Conservation (phyloP, 2,113 vertebrate species). For the Neolamprologus brichardi region DNA sequence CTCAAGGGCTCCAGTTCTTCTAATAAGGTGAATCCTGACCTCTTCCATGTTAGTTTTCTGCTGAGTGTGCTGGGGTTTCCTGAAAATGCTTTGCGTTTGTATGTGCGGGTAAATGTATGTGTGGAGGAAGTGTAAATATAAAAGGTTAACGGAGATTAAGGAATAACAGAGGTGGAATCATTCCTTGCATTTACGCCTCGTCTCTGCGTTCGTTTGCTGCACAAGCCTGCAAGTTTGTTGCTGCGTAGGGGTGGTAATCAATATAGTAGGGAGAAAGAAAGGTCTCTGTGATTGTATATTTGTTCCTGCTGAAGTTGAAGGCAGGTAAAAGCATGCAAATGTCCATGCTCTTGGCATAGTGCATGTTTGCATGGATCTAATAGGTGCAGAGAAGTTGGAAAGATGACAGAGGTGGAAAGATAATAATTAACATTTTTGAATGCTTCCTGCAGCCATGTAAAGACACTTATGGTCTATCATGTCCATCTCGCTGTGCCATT, state of each 20-base stretch:
- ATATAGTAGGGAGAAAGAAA: not conserved
- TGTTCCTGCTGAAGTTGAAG: not conserved
- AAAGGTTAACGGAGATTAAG: not conserved
- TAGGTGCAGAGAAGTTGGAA: not conserved
- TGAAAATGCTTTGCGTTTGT: constrained; percentile 22
- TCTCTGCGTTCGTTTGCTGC: not conserved
- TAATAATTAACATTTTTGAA: not conserved
- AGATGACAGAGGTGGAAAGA: not conserved
- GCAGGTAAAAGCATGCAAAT: constrained; percentile 1
- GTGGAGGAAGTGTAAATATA: not conserved
- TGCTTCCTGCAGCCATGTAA: not conserved
- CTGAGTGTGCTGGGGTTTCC: not conserved
- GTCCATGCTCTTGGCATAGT: not conserved
- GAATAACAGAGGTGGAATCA: not conserved
- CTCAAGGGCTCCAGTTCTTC: constrained; percentile 36
- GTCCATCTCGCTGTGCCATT: not conserved
- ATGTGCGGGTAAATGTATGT: not conserved
- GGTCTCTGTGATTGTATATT: not conserved
- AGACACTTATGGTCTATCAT: not conserved
- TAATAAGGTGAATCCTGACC: constrained; percentile 49
- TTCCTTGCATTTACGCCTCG: not conserved
- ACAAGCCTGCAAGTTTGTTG: not conserved
- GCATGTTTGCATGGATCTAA: constrained; percentile 13
- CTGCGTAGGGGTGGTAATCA: not conserved
- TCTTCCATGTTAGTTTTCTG: constrained; percentile 8